phyloP scores from a whole-genome alignment of 2,797 vertebrate genomes.

The Takifugu ocellatus region DNA sequence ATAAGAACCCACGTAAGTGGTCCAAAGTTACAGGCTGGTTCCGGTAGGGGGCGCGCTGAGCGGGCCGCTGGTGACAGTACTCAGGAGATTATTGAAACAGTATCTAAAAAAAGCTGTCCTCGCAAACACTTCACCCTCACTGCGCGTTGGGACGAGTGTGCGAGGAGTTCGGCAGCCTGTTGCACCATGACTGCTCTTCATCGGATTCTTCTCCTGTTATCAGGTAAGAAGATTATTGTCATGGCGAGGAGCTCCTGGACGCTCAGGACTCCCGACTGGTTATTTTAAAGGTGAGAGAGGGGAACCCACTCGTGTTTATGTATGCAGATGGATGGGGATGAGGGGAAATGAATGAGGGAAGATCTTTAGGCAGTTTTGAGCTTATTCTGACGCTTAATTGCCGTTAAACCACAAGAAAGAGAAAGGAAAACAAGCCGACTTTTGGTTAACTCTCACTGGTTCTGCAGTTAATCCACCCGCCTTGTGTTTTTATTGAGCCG shows the following conservation, averaged over 20 bases:
- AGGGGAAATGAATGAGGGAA: not conserved
- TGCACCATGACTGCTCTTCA: slow-evolving; percentile 60
- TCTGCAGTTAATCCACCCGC: not conserved
- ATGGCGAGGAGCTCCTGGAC: not conserved
- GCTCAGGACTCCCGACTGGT: not conserved
- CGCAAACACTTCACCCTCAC: slow-evolving; percentile 28
- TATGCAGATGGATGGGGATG: not conserved
- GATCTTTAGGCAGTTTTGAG: not conserved
- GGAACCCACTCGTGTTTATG: slow-evolving; percentile 1
- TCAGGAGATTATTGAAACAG: slow-evolving; percentile 54
- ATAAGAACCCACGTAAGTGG: too few relatives aligned
- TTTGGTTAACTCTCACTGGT: not conserved
- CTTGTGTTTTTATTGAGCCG: not conserved
- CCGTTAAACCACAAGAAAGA: not conserved
- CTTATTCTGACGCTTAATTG: not conserved
- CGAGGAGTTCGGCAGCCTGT: slow-evolving; percentile 37
- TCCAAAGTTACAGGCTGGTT: not conserved
- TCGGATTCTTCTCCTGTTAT: slow-evolving; percentile 65
- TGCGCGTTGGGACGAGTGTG: slow-evolving; percentile 29
- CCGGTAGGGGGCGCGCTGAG: slow-evolving; percentile 45
- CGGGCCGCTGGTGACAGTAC: slow-evolving; percentile 58
- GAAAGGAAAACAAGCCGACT: not conserved
- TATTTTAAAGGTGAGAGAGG: not conserved
- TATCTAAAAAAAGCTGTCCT: slow-evolving; percentile 61
- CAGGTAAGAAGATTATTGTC: slow-evolving; percentile 62